phyloP scores from a whole-genome alignment of 2,113 vertebrate genomes.

The Serinus canaria region DNA sequence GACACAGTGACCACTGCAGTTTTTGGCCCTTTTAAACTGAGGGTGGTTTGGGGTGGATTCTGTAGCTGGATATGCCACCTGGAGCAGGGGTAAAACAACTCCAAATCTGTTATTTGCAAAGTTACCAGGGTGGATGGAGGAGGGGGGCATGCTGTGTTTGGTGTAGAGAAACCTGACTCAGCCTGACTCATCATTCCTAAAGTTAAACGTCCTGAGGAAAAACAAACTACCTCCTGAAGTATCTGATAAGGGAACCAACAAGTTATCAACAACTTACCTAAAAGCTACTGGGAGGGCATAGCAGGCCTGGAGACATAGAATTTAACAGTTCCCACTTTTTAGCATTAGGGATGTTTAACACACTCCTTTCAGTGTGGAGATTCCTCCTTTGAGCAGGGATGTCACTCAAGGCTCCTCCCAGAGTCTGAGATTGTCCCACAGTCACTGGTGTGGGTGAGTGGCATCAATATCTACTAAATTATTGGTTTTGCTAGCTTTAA shows the following conservation, averaged over 20 bases:
- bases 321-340: not conserved
- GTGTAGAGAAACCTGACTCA: not conserved
- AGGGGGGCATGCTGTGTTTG: rapidly evolving
- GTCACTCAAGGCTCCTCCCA: not conserved
- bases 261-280: not conserved
- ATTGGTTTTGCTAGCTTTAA: not conserved
- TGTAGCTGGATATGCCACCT: not conserved
- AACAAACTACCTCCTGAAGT: not conserved
- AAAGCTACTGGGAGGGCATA: not conserved
- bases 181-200: not conserved
- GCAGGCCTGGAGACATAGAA: not conserved
- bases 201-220: not conserved
- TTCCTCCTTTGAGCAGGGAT: not conserved
- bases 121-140: not conserved
- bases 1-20: rapidly evolving
- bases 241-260: not conserved
- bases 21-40: not conserved
- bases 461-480: not conserved
- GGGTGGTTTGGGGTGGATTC: not conserved
- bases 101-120: not conserved
- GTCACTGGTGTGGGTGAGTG: not conserved
- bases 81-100: not conserved
- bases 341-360: not conserved
- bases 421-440: not conserved
- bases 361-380: not conserved